phyloP scores from a whole-genome alignment of 2,888 invertebrate species.

The Siphlonurus alternatus region DNA sequence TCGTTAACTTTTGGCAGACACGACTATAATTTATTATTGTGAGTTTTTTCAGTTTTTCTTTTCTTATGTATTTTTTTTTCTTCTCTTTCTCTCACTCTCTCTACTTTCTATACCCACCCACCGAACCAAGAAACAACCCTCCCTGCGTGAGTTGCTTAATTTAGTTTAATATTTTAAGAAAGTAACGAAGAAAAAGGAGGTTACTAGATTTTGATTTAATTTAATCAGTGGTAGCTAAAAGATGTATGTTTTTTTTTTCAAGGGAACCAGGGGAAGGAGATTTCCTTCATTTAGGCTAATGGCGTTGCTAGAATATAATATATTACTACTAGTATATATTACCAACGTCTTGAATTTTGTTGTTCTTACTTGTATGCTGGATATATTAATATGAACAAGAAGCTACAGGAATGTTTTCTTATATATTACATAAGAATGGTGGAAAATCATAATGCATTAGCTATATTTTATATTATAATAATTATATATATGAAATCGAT shows the following conservation, averaged over 20 bases:
- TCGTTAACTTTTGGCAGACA: conserved; percentile 2
- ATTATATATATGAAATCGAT: no score
- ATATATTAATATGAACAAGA: no score
- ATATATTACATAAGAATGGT: no score
- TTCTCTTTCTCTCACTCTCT: neutral
- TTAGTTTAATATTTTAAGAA: conserved; percentile 2
- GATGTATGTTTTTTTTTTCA: neutral
- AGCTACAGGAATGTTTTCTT: no score
- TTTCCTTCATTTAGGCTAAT: neutral
- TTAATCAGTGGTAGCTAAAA: neutral
- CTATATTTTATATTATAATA: no score
- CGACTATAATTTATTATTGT: conserved; percentile 2
- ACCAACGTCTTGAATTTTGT: no score
- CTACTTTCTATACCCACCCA: neutral
- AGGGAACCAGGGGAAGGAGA: neutral
- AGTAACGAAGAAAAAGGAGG: conserved; percentile 2
- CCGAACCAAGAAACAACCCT: neutral
- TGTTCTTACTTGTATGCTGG: no score
- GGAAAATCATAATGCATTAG: no score
- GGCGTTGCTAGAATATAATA: neutral
- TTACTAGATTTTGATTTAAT: conserved; percentile 1
- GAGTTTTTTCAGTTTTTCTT: neutral
- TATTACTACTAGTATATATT: neutral
- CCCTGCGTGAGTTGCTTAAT: neutral
- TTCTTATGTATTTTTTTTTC: neutral